Evolutionary conservation across 1,140 invertebrate genomes (phyloP).

Genomic region (Eubasilissa regina): DNA sequence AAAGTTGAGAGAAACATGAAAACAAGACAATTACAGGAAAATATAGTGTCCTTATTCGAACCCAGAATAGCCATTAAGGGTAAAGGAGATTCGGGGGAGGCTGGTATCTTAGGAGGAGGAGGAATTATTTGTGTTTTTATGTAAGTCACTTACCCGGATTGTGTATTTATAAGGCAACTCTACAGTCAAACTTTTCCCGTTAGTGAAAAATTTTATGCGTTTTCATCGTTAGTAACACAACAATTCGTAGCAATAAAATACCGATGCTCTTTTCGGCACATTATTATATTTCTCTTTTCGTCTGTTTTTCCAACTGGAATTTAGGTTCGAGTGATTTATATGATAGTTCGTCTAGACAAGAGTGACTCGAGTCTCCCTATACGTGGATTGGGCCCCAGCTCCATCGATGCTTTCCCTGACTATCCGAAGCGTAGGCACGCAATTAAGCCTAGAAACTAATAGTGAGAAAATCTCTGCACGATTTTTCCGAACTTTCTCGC

Average conservation of each 20-base stretch:
- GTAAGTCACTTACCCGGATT: constrained; percentile 47
- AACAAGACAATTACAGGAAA: constrained; percentile 61
- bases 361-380: constrained; percentile 20
- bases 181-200: constrained; percentile 8
- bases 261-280: too few species aligned
- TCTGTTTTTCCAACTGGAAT: background rate
- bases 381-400: constrained; percentile 9
- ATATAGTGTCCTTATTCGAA: constrained; percentile 61
- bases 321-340: constrained; percentile 24
- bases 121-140: constrained; percentile 59
- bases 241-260: too few species aligned
- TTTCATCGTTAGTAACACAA: too few species aligned
- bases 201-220: background rate
- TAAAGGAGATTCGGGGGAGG: background rate
- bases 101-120: constrained; percentile 38
- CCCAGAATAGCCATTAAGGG: constrained; percentile 60
- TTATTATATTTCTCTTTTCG: too few species aligned
- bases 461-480: background rate
- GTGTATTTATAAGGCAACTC: constrained; percentile 16
- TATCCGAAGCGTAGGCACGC: background rate
- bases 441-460: background rate
- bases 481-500: too few species aligned
- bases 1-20: constrained; percentile 60
- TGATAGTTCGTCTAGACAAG: constrained; percentile 37
- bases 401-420: background rate